These are phyloP conservation scores for Mionectes olivaceus DNA, from an alignment of 2,797 vertebrate species.

Conservation along the genomic window DNA sequence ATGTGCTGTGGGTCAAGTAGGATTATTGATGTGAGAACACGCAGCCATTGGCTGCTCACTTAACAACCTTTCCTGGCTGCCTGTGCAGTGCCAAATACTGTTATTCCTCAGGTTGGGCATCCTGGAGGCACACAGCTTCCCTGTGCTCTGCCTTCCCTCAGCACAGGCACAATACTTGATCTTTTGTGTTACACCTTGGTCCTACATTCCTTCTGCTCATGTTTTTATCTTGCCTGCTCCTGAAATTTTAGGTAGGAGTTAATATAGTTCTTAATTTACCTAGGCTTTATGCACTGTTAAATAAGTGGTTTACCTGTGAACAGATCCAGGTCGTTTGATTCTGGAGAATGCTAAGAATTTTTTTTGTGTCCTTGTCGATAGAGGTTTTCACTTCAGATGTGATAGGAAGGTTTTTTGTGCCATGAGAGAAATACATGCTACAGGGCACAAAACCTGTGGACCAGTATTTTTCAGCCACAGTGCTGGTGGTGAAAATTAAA, in stretches of 20 bases:
- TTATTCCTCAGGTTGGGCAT: background rate
- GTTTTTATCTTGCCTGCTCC: background rate
- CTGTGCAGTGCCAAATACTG: background rate
- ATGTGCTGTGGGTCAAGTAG: background rate
- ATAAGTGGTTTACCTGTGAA: background rate
- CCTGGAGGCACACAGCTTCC: background rate
- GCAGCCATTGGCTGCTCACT: background rate
- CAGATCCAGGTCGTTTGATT: background rate
- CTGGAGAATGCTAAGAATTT: background rate
- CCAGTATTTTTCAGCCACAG: background rate
- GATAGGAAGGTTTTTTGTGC: background rate
- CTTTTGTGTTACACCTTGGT: background rate
- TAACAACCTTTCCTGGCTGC: background rate
- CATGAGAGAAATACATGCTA: background rate
- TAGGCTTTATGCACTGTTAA: background rate
- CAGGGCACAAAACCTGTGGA: background rate
- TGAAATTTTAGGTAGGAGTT: background rate
- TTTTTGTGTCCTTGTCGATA: background rate
- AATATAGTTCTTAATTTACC: background rate
- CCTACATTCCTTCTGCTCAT: background rate
- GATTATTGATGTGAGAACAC: slow-evolving; percentile 19
- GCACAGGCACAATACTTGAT: background rate
- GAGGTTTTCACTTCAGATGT: background rate
- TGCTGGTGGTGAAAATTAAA: background rate
- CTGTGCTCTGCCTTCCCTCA: background rate